phyloP scores from a whole-genome alignment of 2,888 invertebrate genomes.

The Tenodera sinensis region DNA sequence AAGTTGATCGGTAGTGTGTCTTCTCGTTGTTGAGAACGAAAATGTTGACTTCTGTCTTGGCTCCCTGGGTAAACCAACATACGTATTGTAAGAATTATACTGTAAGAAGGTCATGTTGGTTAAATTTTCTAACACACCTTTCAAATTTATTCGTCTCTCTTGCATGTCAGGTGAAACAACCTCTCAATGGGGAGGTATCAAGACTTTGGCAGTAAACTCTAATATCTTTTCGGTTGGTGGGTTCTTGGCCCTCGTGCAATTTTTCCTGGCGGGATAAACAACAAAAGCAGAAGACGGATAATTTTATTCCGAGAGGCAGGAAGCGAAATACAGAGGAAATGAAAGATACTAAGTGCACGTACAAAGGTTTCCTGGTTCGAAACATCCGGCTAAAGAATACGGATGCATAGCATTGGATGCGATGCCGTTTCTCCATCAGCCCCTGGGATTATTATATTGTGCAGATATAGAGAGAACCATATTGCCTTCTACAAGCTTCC shows the following conservation, averaged over 20 bases:
- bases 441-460: background rate
- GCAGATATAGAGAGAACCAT: background rate
- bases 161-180: too few relatives aligned
- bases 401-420: background rate
- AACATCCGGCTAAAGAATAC: background rate
- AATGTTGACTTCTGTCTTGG: too few relatives aligned
- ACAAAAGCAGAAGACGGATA: background rate
- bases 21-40: too few relatives aligned
- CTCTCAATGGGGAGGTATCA: too few relatives aligned
- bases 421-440: background rate
- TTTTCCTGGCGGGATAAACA: background rate
- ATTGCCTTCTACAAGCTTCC: background rate
- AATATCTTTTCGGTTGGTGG: background rate
- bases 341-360: background rate
- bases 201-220: too few relatives aligned
- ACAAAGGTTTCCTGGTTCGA: background rate
- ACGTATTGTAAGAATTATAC: too few relatives aligned
- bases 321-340: background rate
- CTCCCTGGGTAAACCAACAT: too few relatives aligned
- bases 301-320: background rate
- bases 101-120: too few relatives aligned
- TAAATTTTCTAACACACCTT: too few relatives aligned
- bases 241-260: background rate
- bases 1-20: too few relatives aligned
- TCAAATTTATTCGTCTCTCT: too few relatives aligned